These are phyloP conservation scores for Trichogramma evanescens DNA, from an alignment of 2,888 invertebrate species.

Conservation along the genomic window DNA sequence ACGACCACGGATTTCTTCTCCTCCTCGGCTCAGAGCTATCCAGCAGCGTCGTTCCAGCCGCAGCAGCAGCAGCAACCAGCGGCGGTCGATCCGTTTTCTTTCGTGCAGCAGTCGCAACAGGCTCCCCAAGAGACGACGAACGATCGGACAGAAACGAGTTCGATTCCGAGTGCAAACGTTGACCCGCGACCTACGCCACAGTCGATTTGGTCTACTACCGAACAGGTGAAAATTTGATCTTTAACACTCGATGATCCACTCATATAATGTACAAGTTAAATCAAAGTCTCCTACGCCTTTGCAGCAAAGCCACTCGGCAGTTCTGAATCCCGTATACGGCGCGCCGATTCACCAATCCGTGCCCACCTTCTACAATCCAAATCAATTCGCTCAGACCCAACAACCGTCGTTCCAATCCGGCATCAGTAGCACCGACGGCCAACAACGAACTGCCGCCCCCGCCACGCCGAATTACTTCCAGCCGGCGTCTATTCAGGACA, in stretches of 20 bases:
- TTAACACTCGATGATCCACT: too few relatives aligned
- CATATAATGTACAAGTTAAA: too few relatives aligned
- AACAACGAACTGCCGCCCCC: neutral
- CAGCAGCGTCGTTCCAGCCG: slow-evolving; percentile 6
- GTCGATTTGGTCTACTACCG: slow-evolving; percentile 5
- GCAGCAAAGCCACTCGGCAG: slow-evolving; percentile 1
- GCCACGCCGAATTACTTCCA: neutral
- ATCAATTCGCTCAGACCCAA: slow-evolving; percentile 23
- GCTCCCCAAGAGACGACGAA: neutral
- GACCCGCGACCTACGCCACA: slow-evolving; percentile 1
- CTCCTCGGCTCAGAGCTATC: slow-evolving; percentile 1
- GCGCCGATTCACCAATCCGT: neutral
- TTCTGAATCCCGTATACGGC: slow-evolving; percentile 13
- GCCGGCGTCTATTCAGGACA: neutral
- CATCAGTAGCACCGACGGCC: neutral
- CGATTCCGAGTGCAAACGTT: neutral
- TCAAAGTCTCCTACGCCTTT: neutral
- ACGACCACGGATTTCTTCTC: slow-evolving; percentile 6
- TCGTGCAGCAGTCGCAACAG: neutral
- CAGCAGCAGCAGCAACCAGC: slow-evolving; percentile 1
- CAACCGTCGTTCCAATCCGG: neutral
- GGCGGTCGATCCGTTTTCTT: slow-evolving; percentile 10
- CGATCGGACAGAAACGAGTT: neutral
- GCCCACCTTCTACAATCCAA: slow-evolving; percentile 33
- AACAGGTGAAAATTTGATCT: neutral